These are phyloP conservation scores for Copidosoma floridanum DNA, from an alignment of 1,140 invertebrate genomes.

Conservation along the genomic window DNA sequence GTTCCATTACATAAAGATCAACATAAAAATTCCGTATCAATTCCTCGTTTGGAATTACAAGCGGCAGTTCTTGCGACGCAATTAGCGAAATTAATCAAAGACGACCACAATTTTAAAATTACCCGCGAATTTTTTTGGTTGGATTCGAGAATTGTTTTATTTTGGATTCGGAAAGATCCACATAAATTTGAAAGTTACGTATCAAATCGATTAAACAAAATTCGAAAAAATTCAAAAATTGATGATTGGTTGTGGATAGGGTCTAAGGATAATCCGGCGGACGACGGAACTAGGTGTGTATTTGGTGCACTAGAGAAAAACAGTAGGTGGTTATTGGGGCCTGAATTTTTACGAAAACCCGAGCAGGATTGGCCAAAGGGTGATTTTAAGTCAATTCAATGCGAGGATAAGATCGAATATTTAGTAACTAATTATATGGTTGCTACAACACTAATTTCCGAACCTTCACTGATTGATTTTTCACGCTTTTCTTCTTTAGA, in stretches of 20 bases:
- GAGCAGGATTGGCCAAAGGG: neutral
- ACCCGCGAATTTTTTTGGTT: neutral
- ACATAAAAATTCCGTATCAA: neutral
- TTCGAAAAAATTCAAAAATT: neutral
- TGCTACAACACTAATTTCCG: neutral
- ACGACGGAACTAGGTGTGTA: neutral
- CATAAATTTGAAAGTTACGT: neutral
- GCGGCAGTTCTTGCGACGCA: neutral
- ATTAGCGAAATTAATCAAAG: neutral
- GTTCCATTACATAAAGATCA: neutral
- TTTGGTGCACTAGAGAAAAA: neutral
- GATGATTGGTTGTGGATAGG: neutral
- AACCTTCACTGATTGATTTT: neutral
- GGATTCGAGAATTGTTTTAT: neutral
- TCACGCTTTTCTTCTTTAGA: neutral
- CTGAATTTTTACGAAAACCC: neutral
- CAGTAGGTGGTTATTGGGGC: neutral
- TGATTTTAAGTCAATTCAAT: neutral
- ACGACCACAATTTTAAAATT: neutral
- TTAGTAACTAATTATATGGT: neutral
- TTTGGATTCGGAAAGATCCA: neutral
- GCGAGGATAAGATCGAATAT: neutral
- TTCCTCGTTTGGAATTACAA: slow-evolving; percentile 5
- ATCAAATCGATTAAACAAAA: neutral
- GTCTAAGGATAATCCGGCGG: neutral